Conservation (phyloP, 2,888 invertebrate genomes). For the Stenurella melanura region DNA sequence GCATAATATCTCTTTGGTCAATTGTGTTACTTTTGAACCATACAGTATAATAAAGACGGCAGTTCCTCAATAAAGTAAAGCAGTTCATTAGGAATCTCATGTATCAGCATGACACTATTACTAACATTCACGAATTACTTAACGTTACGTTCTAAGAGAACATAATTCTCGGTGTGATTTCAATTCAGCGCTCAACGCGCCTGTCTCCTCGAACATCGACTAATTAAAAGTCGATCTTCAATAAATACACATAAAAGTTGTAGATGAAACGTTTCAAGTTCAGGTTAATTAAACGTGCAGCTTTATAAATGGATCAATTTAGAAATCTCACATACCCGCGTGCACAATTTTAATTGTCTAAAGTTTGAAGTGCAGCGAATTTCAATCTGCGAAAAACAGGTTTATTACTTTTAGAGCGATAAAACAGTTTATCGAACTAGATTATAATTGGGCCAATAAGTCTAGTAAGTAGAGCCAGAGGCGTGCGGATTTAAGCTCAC, state of each 20-base stretch:
- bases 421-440: not conserved
- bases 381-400: not conserved
- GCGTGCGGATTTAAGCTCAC: too few species aligned
- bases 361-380: not conserved
- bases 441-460: too few species aligned
- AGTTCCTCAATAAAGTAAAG: too few species aligned
- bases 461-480: too few species aligned
- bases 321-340: not conserved
- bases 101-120: too few species aligned
- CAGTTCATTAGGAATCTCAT: too few species aligned
- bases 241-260: constrained; percentile 13
- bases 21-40: too few species aligned
- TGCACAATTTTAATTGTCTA: not conserved
- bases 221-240: constrained; percentile 19
- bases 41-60: too few species aligned
- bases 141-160: not conserved
- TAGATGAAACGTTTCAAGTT: not conserved
- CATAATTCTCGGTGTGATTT: not conserved
- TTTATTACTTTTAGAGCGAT: not conserved
- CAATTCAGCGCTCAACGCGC: not conserved
- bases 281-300: not conserved
- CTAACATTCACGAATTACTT: too few species aligned
- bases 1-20: too few species aligned
- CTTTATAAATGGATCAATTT: not conserved
- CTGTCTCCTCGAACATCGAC: not conserved